Percentiles rank a stretch among this genome's conserved stretches.
Evolutionary conservation across 2,797 vertebrate genomes (phyloP).

Genomic region (Toxotes lorentzi): DNA sequence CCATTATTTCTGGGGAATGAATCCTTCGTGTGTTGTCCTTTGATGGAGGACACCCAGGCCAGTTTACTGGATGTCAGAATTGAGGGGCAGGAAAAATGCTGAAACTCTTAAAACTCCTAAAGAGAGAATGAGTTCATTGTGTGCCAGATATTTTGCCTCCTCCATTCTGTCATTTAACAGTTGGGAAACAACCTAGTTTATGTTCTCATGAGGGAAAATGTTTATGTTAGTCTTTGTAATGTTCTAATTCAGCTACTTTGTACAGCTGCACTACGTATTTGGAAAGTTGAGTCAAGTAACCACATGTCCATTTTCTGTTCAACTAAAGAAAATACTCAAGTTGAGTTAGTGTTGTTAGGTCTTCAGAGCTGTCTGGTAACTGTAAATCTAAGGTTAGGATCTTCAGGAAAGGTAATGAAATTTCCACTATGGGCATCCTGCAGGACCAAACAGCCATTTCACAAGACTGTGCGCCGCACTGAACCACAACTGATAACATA

Average conservation of each 20-base stretch:
- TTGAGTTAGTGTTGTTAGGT: slow-evolving; percentile 48
- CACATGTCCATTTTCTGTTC: slow-evolving; percentile 30
- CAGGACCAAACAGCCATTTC: slow-evolving; percentile 77
- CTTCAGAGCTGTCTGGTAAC: slow-evolving; percentile 57
- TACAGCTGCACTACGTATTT: slow-evolving; percentile 40
- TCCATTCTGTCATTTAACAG: slow-evolving; percentile 54
- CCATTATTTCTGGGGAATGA: slow-evolving; percentile 77
- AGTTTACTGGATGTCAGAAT: slow-evolving; percentile 58
- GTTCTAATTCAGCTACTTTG: slow-evolving; percentile 46
- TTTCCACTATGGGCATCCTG: slow-evolving; percentile 75
- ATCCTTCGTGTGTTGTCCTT: slow-evolving; percentile 74
- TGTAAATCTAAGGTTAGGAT: slow-evolving; percentile 69
- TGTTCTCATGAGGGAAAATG: slow-evolving; percentile 34
- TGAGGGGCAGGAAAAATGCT: slow-evolving; percentile 37
- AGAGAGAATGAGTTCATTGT: slow-evolving; percentile 35
- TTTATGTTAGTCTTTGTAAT: slow-evolving; percentile 39
- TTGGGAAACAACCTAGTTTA: slow-evolving; percentile 34
- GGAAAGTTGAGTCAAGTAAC: slow-evolving; percentile 54
- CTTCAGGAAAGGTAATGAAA: slow-evolving; percentile 76
- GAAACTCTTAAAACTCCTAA: slow-evolving; percentile 38
- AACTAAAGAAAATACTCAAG: slow-evolving; percentile 39
- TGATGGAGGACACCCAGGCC: slow-evolving; percentile 70
- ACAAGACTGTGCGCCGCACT: slow-evolving; percentile 72
- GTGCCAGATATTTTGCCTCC: slow-evolving; percentile 39
- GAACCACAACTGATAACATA: slow-evolving; percentile 80